Evolutionary conservation across 2,113 vertebrate genomes (phyloP).

Genomic region (Glareola pratincola): DNA sequence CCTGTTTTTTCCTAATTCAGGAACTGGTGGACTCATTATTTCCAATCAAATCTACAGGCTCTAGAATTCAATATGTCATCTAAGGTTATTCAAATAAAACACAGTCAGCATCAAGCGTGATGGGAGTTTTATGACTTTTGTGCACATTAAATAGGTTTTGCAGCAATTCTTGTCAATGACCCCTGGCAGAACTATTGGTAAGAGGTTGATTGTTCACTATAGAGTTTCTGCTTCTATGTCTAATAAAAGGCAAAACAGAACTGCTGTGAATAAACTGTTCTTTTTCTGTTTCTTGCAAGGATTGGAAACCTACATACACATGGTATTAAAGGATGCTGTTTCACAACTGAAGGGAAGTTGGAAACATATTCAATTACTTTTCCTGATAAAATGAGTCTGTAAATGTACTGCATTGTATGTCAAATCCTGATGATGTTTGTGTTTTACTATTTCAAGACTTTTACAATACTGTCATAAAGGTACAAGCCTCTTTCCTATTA

Average conservation of each 20-base stretch:
- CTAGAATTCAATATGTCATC: constrained; percentile 24
- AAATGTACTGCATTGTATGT: background rate
- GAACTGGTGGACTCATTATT: background rate
- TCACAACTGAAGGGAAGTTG: background rate
- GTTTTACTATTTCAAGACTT: background rate
- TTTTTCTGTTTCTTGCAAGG: background rate
- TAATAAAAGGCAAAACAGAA: background rate
- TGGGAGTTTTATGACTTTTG: background rate
- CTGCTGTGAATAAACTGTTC: background rate
- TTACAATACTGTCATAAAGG: background rate
- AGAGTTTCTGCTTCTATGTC: background rate
- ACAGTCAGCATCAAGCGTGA: background rate
- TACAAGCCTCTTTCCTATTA: background rate
- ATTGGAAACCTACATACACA: background rate
- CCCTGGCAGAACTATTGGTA: background rate
- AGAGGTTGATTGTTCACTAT: background rate
- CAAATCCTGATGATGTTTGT: background rate
- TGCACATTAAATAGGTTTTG: background rate
- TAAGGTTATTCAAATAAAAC: constrained; percentile 34
- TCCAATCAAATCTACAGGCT: background rate
- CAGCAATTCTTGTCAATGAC: background rate
- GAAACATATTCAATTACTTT: background rate
- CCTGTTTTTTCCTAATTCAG: background rate
- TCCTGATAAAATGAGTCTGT: background rate
- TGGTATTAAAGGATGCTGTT: background rate